phyloP scores from a whole-genome alignment of 2,888 invertebrate species.

The Gastrophysa polygoni region DNA sequence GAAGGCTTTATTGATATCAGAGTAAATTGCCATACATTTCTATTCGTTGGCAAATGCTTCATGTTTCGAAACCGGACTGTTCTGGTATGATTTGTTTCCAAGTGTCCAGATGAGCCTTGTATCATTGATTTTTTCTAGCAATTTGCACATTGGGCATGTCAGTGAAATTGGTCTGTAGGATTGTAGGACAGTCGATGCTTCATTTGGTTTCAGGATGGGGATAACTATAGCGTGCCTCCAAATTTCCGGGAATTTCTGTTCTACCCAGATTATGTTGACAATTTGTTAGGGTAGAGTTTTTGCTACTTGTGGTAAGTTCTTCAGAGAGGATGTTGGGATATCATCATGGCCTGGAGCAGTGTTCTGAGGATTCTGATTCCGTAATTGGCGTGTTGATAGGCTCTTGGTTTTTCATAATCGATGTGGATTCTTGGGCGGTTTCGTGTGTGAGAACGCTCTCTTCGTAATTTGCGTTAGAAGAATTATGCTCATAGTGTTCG shows the following conservation, averaged over 20 bases:
- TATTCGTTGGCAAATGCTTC: no score
- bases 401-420: background rate
- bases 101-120: background rate
- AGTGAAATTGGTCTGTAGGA: slow-evolving; percentile 3
- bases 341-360: background rate
- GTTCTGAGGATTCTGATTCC: background rate
- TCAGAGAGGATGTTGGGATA: background rate
- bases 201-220: slow-evolving; percentile 15
- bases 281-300: background rate
- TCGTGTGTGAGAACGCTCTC: slow-evolving; percentile 2
- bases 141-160: background rate
- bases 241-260: slow-evolving; percentile 2
- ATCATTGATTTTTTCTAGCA: slow-evolving; percentile 16
- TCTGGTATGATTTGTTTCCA: slow-evolving; percentile 3
- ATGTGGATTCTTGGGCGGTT: slow-evolving; percentile 6
- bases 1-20: no score
- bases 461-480: background rate
- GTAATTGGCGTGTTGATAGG: background rate
- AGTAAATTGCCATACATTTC: no score
- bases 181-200: background rate
- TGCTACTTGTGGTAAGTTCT: background rate
- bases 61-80: slow-evolving; percentile 6
- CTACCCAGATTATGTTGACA: background rate
- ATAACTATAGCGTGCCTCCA: slow-evolving; percentile 5
- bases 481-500: slow-evolving; percentile 1